Percentiles rank a stretch among this genome's conserved stretches.
Evolutionary conservation across 2,797 vertebrate species (phyloP).

Genomic region (Alauda arvensis): DNA sequence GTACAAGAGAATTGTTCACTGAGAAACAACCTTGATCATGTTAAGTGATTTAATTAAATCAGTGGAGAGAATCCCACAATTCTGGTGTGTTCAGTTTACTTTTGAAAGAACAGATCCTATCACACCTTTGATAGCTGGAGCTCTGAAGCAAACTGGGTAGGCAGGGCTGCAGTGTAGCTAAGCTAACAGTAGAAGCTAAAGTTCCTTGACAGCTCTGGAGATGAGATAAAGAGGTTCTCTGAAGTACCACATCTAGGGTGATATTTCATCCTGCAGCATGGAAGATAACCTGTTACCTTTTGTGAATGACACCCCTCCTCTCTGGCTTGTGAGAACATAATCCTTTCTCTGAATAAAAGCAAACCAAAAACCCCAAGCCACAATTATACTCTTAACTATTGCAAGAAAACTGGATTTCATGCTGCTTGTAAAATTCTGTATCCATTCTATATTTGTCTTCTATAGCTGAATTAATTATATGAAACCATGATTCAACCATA

Average conservation of each 20-base stretch:
- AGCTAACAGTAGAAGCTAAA: background rate
- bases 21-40: background rate
- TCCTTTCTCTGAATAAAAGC: background rate
- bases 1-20: background rate
- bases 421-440: background rate
- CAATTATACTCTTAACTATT: background rate
- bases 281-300: constrained; percentile 32
- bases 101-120: background rate
- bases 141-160: background rate
- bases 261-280: constrained; percentile 51
- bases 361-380: background rate
- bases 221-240: constrained; percentile 18
- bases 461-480: background rate
- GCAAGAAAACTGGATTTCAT: background rate
- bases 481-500: background rate
- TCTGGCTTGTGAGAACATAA: background rate
- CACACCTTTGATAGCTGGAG: background rate
- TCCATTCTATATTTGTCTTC: background rate
- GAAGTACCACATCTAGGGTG: constrained; percentile 5
- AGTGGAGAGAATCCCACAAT: background rate
- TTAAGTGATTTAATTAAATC: background rate
- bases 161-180: background rate
- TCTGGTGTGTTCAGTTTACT: background rate
- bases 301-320: background rate
- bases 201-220: constrained; percentile 11